Percentiles rank a stretch among this genome's conserved stretches.
Conservation (phyloP, 2,888 invertebrate species). For the Oligia strigilis region DNA sequence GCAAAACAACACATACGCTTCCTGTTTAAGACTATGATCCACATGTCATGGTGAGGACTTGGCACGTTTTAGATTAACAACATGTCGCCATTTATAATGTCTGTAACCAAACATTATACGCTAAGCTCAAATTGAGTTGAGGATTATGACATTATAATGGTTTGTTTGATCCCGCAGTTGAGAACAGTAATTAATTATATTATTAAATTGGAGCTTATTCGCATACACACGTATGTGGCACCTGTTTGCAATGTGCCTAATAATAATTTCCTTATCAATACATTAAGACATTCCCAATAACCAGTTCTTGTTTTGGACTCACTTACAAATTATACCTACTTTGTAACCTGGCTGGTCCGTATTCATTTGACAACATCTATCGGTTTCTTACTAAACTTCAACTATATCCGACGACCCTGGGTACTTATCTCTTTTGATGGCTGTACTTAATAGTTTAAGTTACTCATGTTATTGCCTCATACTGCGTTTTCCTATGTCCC, state of each 20-base stretch:
- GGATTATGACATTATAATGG: constrained; percentile 13
- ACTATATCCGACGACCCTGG: not conserved
- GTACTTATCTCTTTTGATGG: not conserved
- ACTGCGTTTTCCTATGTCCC: not conserved
- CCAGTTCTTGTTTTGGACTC: not conserved
- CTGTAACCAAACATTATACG: not conserved
- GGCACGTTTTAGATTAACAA: constrained; percentile 39
- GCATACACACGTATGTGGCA: not conserved
- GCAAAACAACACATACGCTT: not conserved
- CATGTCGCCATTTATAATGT: constrained; percentile 22
- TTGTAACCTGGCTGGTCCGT: not conserved
- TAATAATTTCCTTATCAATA: not conserved
- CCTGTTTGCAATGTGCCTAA: not conserved
- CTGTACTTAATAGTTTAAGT: no score
- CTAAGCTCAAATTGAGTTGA: not conserved
- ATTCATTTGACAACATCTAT: not conserved
- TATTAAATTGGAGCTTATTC: not conserved
- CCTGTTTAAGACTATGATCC: constrained; percentile 6
- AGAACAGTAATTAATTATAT: constrained; percentile 5
- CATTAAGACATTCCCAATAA: not conserved
- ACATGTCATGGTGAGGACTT: not conserved
- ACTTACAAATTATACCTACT: not conserved
- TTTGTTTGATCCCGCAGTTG: constrained; percentile 1
- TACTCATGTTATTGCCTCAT: not conserved
- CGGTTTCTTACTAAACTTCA: not conserved